Base-by-base conservation (phyloP, 2,888 invertebrate species). In the Cordilura impudica region DNA sequence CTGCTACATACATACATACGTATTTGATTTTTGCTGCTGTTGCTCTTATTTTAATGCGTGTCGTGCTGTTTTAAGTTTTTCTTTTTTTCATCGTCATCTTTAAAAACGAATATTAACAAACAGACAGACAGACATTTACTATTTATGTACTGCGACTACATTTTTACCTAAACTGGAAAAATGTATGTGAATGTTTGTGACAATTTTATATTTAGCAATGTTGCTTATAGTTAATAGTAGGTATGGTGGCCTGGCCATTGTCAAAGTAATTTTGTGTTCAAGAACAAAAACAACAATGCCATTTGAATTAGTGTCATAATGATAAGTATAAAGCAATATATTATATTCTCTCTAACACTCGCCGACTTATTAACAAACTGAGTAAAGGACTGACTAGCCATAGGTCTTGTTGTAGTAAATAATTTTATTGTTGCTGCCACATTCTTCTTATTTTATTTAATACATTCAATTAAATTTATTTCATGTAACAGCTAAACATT, bases 61-160 rank as follows among this genome's bases (percentile, higher is more conserved):
- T 54, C 54, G 29, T 53, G 49, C 14, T 21, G 80, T 47, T 63
- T 78, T 84, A 35, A 85, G 80, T 83, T 81, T 83, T 85, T 85
- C 67, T 4, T 47, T 47, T 66, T 26, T 45, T 2, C 56, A 18
- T 21, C 21, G 31, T 21, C 19, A 14, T 51, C 14, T 53, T 18
- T 43, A 69, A 47, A 47, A 69, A 47, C 45, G n/a, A 67, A 73
- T 49, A 58, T 21, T 51, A 43, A 45, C 29, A 66, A 43, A 18
- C 14, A 16, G 35, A 61, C 63, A 63, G 31, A 63, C 16, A 49
- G 14, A 49, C 29, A 31, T 23, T 14, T 23, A 8, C 23, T 53
- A 26, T 14, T 43, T 16, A 53, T n/a, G n/a, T 35, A 39, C 35
- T n/a, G n/a, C 35, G 2, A 39, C 14, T 39, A 39, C 35, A 39